Percentiles rank a stretch among this genome's conserved stretches.
Evolutionary conservation across 1,140 invertebrate species (phyloP).

Genomic region (Mactra quadrangularis): DNA sequence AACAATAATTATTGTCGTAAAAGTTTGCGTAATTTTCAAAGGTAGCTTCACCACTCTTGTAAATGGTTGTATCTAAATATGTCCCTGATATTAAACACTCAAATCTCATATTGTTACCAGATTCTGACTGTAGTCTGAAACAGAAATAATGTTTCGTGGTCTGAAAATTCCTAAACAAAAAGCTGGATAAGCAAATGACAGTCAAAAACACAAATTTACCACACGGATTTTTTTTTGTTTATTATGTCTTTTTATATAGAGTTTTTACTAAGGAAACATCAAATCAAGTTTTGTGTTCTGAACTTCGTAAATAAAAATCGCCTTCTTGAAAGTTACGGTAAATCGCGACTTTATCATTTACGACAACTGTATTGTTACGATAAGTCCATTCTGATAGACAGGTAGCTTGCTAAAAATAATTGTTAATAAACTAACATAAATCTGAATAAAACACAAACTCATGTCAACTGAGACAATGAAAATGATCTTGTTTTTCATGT

Average conservation of each 20-base stretch:
- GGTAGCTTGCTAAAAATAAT: no score
- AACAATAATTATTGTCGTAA: conserved; percentile 57
- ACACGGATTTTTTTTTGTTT: neutral
- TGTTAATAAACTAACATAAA: no score
- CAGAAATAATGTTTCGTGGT: neutral
- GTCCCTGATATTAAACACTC: conserved; percentile 49
- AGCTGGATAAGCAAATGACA: neutral
- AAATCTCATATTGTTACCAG: conserved; percentile 39
- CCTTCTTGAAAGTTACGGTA: neutral
- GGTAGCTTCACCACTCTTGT: conserved; percentile 18
- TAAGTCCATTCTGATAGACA: no score
- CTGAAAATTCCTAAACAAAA: no score
- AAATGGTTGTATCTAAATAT: conserved; percentile 44
- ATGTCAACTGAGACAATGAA: no score
- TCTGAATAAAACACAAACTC: no score
- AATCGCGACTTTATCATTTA: no score
- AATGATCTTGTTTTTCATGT: no score
- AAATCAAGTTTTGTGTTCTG: neutral
- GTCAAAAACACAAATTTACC: neutral
- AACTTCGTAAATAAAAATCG: neutral
- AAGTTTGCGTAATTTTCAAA: conserved; percentile 26
- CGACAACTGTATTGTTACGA: no score
- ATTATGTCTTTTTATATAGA: neutral
- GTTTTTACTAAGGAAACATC: neutral
- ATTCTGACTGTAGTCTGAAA: conserved; percentile 28